These are phyloP conservation scores for Pollenia griseotomentosa DNA, from an alignment of 2,888 invertebrate genomes.

Conservation along the genomic window DNA sequence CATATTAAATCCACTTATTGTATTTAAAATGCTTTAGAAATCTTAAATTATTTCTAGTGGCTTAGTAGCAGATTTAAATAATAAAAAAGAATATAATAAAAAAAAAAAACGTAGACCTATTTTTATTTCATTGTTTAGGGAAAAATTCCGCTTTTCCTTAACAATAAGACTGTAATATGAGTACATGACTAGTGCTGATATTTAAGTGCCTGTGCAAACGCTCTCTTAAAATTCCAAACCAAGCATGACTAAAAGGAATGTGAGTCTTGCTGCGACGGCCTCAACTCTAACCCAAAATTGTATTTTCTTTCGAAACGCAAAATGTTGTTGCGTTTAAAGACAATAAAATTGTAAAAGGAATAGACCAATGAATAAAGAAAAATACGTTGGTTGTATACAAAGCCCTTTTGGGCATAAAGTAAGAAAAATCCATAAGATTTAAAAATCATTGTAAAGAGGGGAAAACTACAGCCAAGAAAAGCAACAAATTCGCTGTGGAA, in stretches of 20 bases:
- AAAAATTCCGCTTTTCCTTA: conserved; percentile 13
- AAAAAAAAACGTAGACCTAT: background rate
- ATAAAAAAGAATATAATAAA: background rate
- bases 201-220: conserved; percentile 32
- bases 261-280: conserved; percentile 10
- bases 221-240: conserved; percentile 28
- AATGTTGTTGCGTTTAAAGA: conserved; percentile 18
- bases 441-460: conserved; percentile 37
- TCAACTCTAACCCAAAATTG: conserved; percentile 19
- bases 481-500: conserved; percentile 21
- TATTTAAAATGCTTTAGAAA: conserved; percentile 19
- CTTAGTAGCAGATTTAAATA: background rate
- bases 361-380: conserved; percentile 6
- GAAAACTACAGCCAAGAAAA: background rate
- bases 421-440: conserved; percentile 68
- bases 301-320: background rate
- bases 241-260: conserved; percentile 51
- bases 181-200: background rate
- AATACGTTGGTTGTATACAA: conserved; percentile 19
- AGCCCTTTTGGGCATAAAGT: conserved; percentile 63
- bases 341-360: conserved; percentile 41
- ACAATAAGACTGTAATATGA: background rate
- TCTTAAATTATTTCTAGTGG: conserved; percentile 3
- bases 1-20: conserved; percentile 17
- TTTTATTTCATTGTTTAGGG: background rate